Percentiles rank a stretch among this genome's conserved stretches.
Conservation (phyloP, 1,140 invertebrate species). For the Ectropis grisescens region DNA sequence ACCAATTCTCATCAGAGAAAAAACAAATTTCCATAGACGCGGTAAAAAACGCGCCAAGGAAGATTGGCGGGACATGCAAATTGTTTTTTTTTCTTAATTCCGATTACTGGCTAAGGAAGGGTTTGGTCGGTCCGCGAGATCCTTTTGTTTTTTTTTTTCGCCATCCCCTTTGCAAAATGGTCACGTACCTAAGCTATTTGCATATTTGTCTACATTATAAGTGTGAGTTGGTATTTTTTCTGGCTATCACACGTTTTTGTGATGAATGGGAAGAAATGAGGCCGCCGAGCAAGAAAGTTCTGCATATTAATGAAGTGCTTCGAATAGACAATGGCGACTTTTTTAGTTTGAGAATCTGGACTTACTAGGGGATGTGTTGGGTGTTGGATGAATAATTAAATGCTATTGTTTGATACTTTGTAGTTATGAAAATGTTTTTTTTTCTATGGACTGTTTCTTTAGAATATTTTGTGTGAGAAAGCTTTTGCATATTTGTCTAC, state of each 20-base stretch:
- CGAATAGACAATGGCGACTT: background rate
- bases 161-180: constrained; percentile 30
- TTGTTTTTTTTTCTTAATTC: constrained; percentile 20
- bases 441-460: no score
- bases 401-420: no score
- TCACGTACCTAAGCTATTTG: constrained; percentile 33
- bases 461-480: no score
- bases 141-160: constrained; percentile 21
- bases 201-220: constrained; percentile 39
- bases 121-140: constrained; percentile 19
- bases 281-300: constrained; percentile 16
- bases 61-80: constrained; percentile 23
- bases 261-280: constrained; percentile 23
- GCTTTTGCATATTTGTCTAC: constrained; percentile 39
- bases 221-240: constrained; percentile 27
- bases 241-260: constrained; percentile 32
- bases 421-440: no score
- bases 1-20: constrained; percentile 28
- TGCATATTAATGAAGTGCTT: constrained; percentile 28
- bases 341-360: background rate
- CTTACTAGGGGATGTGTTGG: no score
- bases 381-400: no score
- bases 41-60: constrained; percentile 28
- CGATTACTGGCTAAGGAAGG: constrained; percentile 21
- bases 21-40: constrained; percentile 29